Percentiles rank a stretch among this genome's conserved stretches.
Conservation (phyloP, 2,797 vertebrate genomes). For the Heterohyrax brucei region DNA sequence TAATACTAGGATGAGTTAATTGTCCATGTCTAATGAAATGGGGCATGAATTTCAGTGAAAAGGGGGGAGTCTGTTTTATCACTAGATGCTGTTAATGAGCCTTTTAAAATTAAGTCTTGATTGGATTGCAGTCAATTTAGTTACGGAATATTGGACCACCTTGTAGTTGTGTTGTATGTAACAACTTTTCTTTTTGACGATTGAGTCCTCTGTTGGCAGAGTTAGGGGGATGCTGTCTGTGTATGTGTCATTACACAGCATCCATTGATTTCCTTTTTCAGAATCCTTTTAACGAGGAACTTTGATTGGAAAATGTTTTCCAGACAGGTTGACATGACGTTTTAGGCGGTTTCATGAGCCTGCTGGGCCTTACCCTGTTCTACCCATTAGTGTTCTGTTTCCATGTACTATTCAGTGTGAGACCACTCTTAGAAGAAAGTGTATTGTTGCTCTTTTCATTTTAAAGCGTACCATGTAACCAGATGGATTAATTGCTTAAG, state of each 20-base stretch:
- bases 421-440: neutral
- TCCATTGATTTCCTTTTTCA: constrained; percentile 73
- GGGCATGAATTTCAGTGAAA: constrained; percentile 78
- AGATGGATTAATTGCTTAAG: neutral
- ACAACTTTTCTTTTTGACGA: constrained; percentile 67
- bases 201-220: constrained; percentile 69
- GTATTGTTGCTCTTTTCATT: constrained; percentile 50
- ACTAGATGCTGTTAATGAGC: constrained; percentile 82
- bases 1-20: constrained; percentile 83
- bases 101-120: constrained; percentile 86
- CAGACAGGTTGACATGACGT: constrained; percentile 59
- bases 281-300: constrained; percentile 83
- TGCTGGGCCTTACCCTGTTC: neutral
- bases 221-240: constrained; percentile 64
- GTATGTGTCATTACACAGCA: constrained; percentile 54
- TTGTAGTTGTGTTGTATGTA: constrained; percentile 69
- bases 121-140: constrained; percentile 83
- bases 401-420: constrained; percentile 6
- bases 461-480: constrained; percentile 1
- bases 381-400: constrained; percentile 4
- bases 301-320: constrained; percentile 80
- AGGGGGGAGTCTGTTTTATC: constrained; percentile 80
- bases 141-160: constrained; percentile 79
- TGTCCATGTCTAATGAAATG: constrained; percentile 85
- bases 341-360: constrained; percentile 29